Conservation (phyloP, 2,113 vertebrate genomes). For the Trogon melanurus region DNA sequence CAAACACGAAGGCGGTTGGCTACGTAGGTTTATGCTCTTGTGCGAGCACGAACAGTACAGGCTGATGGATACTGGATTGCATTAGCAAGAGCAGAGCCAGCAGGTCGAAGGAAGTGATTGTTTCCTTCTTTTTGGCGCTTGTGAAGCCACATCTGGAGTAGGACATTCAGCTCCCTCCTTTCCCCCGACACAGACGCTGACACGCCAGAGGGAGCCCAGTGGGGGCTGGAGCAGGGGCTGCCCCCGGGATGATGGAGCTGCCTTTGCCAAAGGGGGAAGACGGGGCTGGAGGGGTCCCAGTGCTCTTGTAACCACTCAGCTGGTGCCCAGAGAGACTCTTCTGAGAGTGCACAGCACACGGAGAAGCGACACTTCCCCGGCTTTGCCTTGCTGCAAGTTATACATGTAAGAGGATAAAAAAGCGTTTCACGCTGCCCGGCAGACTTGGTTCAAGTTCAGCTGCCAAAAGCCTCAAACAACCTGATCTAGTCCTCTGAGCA, state of each 20-base stretch:
- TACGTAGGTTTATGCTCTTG: constrained; percentile 22
- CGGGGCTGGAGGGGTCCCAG: background rate
- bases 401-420: background rate
- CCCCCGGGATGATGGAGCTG: background rate
- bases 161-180: background rate
- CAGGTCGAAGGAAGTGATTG: constrained; percentile 64
- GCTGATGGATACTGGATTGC: constrained; percentile 47
- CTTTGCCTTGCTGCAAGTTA: no score
- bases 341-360: background rate
- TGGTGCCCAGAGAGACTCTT: background rate
- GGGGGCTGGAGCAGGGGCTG: background rate
- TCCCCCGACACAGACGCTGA: background rate
- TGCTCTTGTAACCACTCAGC: background rate
- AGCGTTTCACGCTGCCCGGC: background rate
- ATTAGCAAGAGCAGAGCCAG: constrained; percentile 52
- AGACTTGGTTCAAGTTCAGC: background rate
- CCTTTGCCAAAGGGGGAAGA: background rate
- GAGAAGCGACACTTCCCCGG: background rate
- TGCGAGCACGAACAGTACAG: constrained; percentile 18
- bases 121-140: constrained; percentile 37
- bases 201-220: background rate
- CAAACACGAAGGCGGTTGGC: background rate
- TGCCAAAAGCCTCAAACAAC: background rate
- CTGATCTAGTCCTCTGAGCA: background rate
- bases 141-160: constrained; percentile 48